Percentiles rank a stretch among this genome's conserved stretches.
Evolutionary conservation across 2,113 vertebrate genomes (phyloP).

Genomic region (Varanus salvator): DNA sequence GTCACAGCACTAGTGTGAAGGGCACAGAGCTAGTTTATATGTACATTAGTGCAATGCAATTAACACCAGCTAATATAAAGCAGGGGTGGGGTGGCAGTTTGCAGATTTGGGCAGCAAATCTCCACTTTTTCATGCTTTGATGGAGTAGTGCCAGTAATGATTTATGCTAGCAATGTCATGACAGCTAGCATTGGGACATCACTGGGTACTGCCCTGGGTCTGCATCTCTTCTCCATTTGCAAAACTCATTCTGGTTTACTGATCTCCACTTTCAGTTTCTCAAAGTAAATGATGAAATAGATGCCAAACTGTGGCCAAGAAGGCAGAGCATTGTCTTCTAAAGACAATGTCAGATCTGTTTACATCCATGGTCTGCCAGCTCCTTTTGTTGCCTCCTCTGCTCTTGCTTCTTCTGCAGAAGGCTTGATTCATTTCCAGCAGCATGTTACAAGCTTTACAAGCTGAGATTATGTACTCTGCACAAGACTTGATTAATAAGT

Average conservation of each 20-base stretch:
- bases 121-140: too few species aligned
- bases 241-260: conserved; percentile 43
- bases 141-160: too few species aligned
- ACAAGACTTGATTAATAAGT: conserved; percentile 33
- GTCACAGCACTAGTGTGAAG: too few species aligned
- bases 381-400: conserved; percentile 33
- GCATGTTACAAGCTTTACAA: conserved; percentile 58
- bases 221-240: conserved; percentile 55
- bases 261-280: conserved; percentile 49
- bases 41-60: too few species aligned
- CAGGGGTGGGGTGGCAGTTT: too few species aligned
- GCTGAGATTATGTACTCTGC: conserved; percentile 46
- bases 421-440: conserved; percentile 65
- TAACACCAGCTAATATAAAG: too few species aligned
- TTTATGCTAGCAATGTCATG: too few species aligned
- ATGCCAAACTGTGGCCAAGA: conserved; percentile 54
- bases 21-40: too few species aligned
- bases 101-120: too few species aligned
- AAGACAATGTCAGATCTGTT: conserved; percentile 62
- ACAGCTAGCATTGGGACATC: too few species aligned
- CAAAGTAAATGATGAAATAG: conserved; percentile 43
- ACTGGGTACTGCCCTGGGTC: conserved; percentile 32
- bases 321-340: conserved; percentile 52
- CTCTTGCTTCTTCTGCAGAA: background rate
- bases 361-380: conserved; percentile 47